Percentiles rank a stretch among this genome's conserved stretches.
Evolutionary conservation across 2,888 invertebrate genomes (phyloP).

Genomic region (Thereva nobilitata): DNA sequence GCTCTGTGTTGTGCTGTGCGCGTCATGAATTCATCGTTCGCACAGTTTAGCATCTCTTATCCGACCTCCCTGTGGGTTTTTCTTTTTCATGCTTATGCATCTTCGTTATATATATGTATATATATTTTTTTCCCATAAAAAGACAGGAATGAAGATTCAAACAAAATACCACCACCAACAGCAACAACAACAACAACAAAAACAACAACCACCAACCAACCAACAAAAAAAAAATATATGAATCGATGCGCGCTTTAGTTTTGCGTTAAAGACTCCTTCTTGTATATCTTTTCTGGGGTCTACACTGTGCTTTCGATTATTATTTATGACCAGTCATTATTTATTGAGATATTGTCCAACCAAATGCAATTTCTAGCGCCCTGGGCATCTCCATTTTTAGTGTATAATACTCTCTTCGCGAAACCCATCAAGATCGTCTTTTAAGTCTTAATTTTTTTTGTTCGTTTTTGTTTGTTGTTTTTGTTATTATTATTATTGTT

Average conservation of each 20-base stretch:
- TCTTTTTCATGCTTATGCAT: slow-evolving; percentile 5
- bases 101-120: slow-evolving; percentile 13
- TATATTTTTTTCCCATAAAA: slow-evolving; percentile 11
- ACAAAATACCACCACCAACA: too few relatives aligned
- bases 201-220: too few relatives aligned
- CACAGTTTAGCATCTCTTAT: slow-evolving; percentile 31
- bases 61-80: slow-evolving; percentile 36
- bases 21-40: background rate
- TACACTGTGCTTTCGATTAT: slow-evolving; percentile 48
- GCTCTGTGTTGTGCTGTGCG: too few relatives aligned
- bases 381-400: slow-evolving; percentile 44
- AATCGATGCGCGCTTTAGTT: too few relatives aligned
- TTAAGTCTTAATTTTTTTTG: background rate
- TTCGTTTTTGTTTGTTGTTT: background rate
- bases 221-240: too few relatives aligned
- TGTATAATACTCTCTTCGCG: background rate
- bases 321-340: slow-evolving; percentile 54
- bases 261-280: too few relatives aligned
- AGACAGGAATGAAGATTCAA: too few relatives aligned
- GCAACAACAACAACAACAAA: too few relatives aligned
- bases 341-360: slow-evolving; percentile 53
- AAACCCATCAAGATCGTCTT: background rate
- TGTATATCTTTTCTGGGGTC: too few relatives aligned
- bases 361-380: slow-evolving; percentile 53
- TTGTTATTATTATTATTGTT: background rate